These are phyloP conservation scores for Macrobrachium rosenbergii DNA, from an alignment of 1,140 invertebrate species.

Conservation along the genomic window DNA sequence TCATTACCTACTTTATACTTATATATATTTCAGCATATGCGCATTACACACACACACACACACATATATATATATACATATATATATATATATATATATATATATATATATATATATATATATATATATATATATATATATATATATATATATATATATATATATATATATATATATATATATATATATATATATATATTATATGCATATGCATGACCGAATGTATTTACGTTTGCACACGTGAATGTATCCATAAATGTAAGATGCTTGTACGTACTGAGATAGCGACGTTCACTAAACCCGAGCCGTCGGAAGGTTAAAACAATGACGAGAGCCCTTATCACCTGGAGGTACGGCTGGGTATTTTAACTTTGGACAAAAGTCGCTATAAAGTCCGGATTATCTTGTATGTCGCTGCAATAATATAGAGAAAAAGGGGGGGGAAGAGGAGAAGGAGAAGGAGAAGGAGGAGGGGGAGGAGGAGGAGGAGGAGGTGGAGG, in stretches of 20 bases:
- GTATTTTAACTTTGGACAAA: no score
- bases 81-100: not conserved
- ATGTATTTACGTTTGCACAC: not conserved
- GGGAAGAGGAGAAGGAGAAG: not conserved
- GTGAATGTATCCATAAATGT: no score
- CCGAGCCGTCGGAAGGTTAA: no score
- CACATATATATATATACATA: constrained; percentile 4
- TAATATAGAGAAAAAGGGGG: not conserved
- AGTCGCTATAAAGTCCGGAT: no score
- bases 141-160: constrained; percentile 12
- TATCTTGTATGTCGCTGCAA: no score
- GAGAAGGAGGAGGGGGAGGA: not conserved
- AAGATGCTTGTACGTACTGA: no score
- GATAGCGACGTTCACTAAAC: no score
- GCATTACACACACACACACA: not conserved
- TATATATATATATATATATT: constrained; percentile 22
- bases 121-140: not conserved
- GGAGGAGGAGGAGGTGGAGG: not conserved
- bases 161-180: constrained; percentile 11
- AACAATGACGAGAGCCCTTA: no score
- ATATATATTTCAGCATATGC: no score
- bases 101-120: not conserved
- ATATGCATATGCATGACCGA: not conserved
- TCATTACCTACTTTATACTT: no score
- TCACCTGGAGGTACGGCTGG: no score